Conservation (phyloP, 2,113 vertebrate species). For the Parus major region DNA sequence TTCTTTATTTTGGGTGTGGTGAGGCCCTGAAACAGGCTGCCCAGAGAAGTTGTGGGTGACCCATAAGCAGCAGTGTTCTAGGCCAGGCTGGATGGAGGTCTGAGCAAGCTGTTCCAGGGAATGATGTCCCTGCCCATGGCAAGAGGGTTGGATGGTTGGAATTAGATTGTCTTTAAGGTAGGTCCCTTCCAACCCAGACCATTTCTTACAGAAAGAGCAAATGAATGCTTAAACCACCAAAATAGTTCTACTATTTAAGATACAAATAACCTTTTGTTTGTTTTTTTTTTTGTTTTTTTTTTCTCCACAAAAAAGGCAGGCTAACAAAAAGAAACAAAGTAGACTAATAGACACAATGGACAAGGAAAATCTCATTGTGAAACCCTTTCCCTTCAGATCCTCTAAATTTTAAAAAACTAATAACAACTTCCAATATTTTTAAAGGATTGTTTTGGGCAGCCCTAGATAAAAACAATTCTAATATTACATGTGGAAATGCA, state of each 20-base stretch:
- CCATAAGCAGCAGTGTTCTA: neutral
- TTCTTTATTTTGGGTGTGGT: neutral
- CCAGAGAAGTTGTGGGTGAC: neutral
- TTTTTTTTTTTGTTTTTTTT: neutral
- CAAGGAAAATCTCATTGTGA: neutral
- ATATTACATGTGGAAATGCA: neutral
- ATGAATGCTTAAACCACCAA: neutral
- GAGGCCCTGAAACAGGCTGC: neutral
- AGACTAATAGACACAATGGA: neutral
- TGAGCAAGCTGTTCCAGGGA: neutral
- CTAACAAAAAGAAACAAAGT: neutral
- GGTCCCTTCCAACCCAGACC: neutral
- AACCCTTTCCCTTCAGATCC: neutral
- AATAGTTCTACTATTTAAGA: neutral
- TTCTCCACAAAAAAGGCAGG: neutral
- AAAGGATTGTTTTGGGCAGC: neutral
- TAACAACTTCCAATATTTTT: neutral
- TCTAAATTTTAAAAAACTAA: neutral
- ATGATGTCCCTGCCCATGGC: neutral
- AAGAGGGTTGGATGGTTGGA: neutral
- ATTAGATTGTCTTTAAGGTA: neutral
- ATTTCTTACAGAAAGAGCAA: neutral
- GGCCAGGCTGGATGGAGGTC: neutral
- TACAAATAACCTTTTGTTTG: neutral
- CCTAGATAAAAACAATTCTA: neutral